A percentile compares a stretch with the other conserved stretches of the same genome.
These are phyloP conservation scores for Etheostoma cragini DNA, from an alignment of 2,113 vertebrate genomes.

Conservation along the genomic window DNA sequence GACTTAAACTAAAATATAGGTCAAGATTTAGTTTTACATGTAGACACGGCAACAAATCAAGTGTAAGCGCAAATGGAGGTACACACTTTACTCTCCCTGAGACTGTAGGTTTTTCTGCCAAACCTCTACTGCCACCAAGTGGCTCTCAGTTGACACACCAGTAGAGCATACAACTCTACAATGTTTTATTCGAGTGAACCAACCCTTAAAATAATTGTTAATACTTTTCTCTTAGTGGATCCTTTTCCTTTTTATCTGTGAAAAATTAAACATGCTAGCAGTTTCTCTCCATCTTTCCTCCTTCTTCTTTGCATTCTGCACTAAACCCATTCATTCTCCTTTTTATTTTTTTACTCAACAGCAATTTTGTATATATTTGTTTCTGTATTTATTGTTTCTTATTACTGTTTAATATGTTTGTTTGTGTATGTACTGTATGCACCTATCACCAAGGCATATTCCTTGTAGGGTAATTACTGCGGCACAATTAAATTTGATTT, in stretches of 20 bases:
- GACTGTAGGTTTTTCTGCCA: constrained; percentile 2
- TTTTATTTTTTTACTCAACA: no score
- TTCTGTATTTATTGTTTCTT: no score
- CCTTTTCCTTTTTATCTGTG: background rate
- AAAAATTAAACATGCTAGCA: background rate
- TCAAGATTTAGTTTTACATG: constrained; percentile 42
- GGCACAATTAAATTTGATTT: no score
- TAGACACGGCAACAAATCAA: constrained; percentile 14
- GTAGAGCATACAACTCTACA: background rate
- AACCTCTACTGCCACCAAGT: constrained; percentile 79
- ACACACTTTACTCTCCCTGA: constrained; percentile 16
- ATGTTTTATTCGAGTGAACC: background rate
- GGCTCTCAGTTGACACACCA: constrained; percentile 28
- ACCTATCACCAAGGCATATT: no score
- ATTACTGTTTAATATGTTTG: no score
- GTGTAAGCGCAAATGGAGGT: constrained; percentile 40
- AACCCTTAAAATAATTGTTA: background rate
- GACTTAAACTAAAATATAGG: constrained; percentile 33
- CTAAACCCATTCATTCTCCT: no score
- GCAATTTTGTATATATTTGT: no score
- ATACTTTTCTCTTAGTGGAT: background rate
- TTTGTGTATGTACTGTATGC: no score
- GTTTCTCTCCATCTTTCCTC: no score
- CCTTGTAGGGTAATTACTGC: no score
- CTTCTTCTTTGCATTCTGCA: no score